Base-by-base conservation (phyloP, 2,888 invertebrate genomes). In the Cheilosia variabilis region DNA sequence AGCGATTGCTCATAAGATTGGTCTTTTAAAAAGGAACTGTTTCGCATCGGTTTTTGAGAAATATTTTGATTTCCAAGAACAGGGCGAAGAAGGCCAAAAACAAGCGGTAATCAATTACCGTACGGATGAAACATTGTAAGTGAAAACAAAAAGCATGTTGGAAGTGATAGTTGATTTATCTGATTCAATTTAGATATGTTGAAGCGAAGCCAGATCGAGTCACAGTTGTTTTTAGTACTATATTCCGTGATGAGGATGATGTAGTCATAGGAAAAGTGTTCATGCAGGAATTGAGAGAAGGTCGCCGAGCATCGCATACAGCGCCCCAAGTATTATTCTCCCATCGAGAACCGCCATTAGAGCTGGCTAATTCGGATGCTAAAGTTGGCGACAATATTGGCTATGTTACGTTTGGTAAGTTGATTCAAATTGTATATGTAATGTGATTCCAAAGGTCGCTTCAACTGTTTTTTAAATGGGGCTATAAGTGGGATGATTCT, bases 1-100 rank as follows among this genome's bases (percentile, higher is more conserved):
- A 92, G 95, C 95, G 86, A 92, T 97, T 89, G 97, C 98, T 88
- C 97, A 97, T 93, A 98, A 97, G 93, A 96, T 98, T 88, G 98
- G 98, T 22, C 94, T 98, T 72, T 93, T 99, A 87, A 99, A 99
- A 93, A 95, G 99, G 90, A 98, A 99, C 93, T 99, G 99, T 93
- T 99, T 99, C 93, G 99, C 99, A 57, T 98, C 99, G 17, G 99
- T 99, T 82, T 99, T 99, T 93, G 99, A 99, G 93, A 99, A 99
- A 91, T 99, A 99, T 94, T 99, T 99, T 93, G 96, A 98, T 92
- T 97, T 97, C 93, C 99, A 99, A 90, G 98, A 98, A 92, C 95
- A 96, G 89, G 98, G 98, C 1, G 96, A 97, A 90, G 96, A 97
- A 89, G 96, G 96, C 34, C 97, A 98, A 90, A 97, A 98, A 93